Base-by-base conservation (phyloP, 2,113 vertebrate species). In the Tyto alba region DNA sequence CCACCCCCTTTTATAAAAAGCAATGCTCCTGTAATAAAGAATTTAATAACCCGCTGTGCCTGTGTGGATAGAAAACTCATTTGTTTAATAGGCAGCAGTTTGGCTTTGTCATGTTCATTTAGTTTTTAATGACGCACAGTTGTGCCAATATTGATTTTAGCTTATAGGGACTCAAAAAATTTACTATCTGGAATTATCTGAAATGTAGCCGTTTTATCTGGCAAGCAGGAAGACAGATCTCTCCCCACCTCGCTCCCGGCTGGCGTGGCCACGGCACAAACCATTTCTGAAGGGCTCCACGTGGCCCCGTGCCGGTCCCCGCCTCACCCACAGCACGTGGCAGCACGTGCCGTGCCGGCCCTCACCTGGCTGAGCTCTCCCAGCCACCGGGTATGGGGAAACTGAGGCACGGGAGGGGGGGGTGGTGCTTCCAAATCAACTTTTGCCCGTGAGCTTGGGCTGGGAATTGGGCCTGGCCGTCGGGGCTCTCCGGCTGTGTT, bases 81-180 rank as follows among this genome's bases (percentile, higher is more conserved):
- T 98, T 98, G 98, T 98, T 98, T 98, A 98, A 98, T 97, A 98
- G 98, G 97, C 98, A 92, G 97, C 96, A 89, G 97, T 98, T 98
- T 96, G 97, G 98, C 97, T 98, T 98, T 98, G 98, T 98, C 98
- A 95, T 98, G 98, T 98, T 98, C 98, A 97, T 98, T 98, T 98
- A 98, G 97, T 96, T 98, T 98, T 98, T 98, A 98, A 98, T 98
- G 98, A 98, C 87, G 97, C 98, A 98, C 97, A 97, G 97, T 98
- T 98, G 97, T 98, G 98, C 98, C 98, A 98, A 98, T 98, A 98
- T 98, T 98, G 98, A 98, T 98, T 98, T 98, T 98, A 98, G 98
- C 98, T 98, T 98, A 98, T 98, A 98, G 98, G 97, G 98, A 96
- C 97, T 98, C 97, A 95, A 98, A 97, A 98, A 98, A 98, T 98